A percentile compares a stretch with the other conserved stretches of the same genome.
These are phyloP conservation scores for Xiphophorus maculatus DNA, from an alignment of 2,113 vertebrate species.

Conservation along the genomic window DNA sequence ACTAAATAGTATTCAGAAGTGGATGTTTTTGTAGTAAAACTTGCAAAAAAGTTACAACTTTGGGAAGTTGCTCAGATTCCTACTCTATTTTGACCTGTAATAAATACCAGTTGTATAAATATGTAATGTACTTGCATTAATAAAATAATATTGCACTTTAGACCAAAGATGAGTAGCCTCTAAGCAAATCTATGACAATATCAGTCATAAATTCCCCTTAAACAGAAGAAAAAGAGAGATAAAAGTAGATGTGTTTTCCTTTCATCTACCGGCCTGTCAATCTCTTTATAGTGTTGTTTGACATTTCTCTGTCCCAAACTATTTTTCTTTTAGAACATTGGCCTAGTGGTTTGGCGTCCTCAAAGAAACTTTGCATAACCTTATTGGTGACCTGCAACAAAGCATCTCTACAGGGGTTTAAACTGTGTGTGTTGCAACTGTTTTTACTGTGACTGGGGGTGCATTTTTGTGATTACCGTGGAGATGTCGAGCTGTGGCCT, in stretches of 20 bases:
- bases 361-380: neutral
- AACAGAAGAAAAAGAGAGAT: neutral
- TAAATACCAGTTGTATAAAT: neutral
- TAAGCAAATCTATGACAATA: neutral
- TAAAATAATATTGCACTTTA: neutral
- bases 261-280: neutral
- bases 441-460: conserved; percentile 50
- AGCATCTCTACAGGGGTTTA: conserved; percentile 28
- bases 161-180: neutral
- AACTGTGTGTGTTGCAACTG: conserved; percentile 52
- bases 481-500: conserved; percentile 51
- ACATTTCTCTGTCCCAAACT: conserved; percentile 16
- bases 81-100: neutral
- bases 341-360: conserved; percentile 5
- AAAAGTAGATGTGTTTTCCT: neutral
- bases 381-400: conserved; percentile 25
- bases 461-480: conserved; percentile 66
- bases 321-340: conserved; percentile 1
- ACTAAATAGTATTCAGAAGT: neutral
- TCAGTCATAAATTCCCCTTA: neutral
- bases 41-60: neutral
- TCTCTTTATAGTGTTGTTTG: neutral
- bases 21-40: neutral
- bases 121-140: neutral
- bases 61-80: neutral